Conservation (phyloP, 2,888 invertebrate genomes). For the Poecilus cupreus region DNA sequence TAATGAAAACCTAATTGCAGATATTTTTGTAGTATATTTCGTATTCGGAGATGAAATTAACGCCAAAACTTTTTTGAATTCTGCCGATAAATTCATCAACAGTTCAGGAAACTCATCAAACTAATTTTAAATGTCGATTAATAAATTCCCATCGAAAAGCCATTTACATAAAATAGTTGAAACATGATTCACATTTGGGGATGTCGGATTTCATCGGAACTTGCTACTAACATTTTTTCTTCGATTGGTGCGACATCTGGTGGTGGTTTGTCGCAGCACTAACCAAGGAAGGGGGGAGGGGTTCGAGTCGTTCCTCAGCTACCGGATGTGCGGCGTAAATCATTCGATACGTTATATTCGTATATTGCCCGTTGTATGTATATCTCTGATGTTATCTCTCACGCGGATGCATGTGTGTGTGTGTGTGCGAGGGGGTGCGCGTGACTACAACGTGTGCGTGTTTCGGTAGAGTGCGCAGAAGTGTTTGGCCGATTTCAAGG, state of each 20-base stretch:
- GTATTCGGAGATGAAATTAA: neutral
- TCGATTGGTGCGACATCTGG: slow-evolving; percentile 51
- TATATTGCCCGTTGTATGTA: slow-evolving; percentile 58
- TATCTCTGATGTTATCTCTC: slow-evolving; percentile 61
- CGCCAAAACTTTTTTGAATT: slow-evolving; percentile 6
- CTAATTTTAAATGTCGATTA: slow-evolving; percentile 43
- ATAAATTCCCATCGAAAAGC: slow-evolving; percentile 40
- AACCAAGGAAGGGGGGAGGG: slow-evolving; percentile 39
- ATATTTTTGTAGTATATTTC: neutral
- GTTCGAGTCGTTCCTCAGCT: slow-evolving; percentile 63
- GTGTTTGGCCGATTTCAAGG: slow-evolving; percentile 50
- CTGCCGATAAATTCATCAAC: neutral
- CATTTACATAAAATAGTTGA: slow-evolving; percentile 44
- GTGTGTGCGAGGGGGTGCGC: slow-evolving; percentile 17
- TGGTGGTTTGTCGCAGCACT: slow-evolving; percentile 53
- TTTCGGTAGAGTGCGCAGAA: slow-evolving; percentile 46
- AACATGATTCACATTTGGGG: neutral
- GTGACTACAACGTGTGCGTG: slow-evolving; percentile 20
- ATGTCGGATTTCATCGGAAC: neutral
- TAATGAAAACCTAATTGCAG: too few species aligned
- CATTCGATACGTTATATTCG: slow-evolving; percentile 54
- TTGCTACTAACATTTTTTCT: slow-evolving; percentile 34
- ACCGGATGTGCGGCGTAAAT: slow-evolving; percentile 63
- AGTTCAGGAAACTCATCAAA: slow-evolving; percentile 29
- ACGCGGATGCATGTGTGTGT: slow-evolving; percentile 52